Base-by-base conservation (phyloP, 2,113 vertebrate genomes). In the Carassius auratus region DNA sequence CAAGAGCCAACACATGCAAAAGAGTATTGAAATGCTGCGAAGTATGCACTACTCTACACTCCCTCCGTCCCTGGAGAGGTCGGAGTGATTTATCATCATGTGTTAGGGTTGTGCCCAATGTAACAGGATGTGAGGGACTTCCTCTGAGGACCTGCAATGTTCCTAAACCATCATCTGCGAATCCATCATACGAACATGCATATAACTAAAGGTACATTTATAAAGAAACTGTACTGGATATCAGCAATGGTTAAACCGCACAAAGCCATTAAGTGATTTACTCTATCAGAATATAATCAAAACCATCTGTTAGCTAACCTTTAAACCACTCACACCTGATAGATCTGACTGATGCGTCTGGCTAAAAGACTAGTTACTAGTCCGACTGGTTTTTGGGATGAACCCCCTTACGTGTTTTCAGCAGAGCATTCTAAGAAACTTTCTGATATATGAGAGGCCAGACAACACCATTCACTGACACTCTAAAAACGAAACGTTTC, bases 71-170 rank as follows among this genome's bases (percentile, higher is more conserved):
- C 77, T 0, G 59, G 83, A 48, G 76, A 88, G 86, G 84, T 84
- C 85, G 15, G 17, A 36, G 48, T 21, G 48, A 66, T 66, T 93
- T 93, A 93, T 94, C 89, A 88, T 85, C 23, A 81, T 71, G 87
- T 86, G 89, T 89, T 55, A 89, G 90, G 79, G 90, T 91, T 81
- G 89, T 90, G 89, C 89, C 93, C 89, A 85, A 88, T 19, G 74
- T 75, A 50, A 69, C 90, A 92, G 93, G 94, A 95, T 76, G 61
- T 26, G 33, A 82, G 94, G 90, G 93, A 94, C 90, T 94, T 95
- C 94, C 94, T 93, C 83, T 85, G 59, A 84, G 57, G 69, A 79
- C 59, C 84, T 9, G 12, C 45, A 42, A 23, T 69, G 42, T 42
- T 42, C 42, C 42, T 42, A 42, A 8, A 42, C 7, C 42, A 42